Conservation (phyloP, 2,888 invertebrate species). For the Sesia bembeciformis region DNA sequence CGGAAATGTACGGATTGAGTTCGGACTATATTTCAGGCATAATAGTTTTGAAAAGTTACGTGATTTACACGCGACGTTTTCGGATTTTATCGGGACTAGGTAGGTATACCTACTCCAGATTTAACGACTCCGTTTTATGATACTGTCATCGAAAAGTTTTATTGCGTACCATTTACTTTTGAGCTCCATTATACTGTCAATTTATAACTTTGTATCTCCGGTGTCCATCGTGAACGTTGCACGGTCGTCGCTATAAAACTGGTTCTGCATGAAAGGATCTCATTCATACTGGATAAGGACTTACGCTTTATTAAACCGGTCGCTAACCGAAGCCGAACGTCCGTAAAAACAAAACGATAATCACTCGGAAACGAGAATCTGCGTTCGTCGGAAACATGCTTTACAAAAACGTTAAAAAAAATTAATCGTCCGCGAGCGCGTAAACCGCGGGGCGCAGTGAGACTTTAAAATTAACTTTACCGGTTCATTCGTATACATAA, state of each 20-base stretch:
- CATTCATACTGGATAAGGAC: conserved; percentile 23
- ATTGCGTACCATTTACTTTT: conserved; percentile 46
- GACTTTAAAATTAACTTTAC: conserved; percentile 74
- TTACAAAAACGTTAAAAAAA: conserved; percentile 43
- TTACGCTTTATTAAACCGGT: conserved; percentile 26
- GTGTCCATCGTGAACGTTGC: conserved; percentile 16
- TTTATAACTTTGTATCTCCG: conserved; percentile 30
- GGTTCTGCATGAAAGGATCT: conserved; percentile 22
- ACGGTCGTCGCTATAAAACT: conserved; percentile 19
- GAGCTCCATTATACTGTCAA: conserved; percentile 37
- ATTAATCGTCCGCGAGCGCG: conserved; percentile 47
- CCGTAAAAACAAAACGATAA: conserved; percentile 34
- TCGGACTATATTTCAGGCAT: conserved; percentile 72
- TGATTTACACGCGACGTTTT: conserved; percentile 70
- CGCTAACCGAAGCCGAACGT: conserved; percentile 17
- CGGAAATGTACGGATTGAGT: conserved; percentile 74
- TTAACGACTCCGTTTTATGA: conserved; percentile 47
- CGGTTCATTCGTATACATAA: conserved; percentile 73
- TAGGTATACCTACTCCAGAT: conserved; percentile 30
- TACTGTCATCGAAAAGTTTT: conserved; percentile 52
- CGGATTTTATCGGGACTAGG: conserved; percentile 53
- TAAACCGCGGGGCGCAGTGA: conserved; percentile 55
- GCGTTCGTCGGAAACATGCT: conserved; percentile 36
- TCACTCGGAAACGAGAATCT: conserved; percentile 36
- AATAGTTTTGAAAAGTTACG: conserved; percentile 72